Conservation (phyloP, 2,113 vertebrate genomes). For the Macquaria ambigua region DNA sequence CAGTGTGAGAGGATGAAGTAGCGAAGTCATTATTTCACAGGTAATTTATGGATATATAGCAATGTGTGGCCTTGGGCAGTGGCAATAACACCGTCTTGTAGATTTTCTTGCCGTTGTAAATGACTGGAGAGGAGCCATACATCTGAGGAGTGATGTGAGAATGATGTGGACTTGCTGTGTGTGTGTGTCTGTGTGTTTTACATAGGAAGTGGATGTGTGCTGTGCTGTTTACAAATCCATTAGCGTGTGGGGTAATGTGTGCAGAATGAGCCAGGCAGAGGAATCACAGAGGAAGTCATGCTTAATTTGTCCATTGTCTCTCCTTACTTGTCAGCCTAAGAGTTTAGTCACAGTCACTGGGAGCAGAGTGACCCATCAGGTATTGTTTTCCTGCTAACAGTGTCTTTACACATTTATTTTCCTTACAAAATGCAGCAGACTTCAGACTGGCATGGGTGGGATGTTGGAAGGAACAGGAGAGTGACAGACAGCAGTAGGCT, state of each 20-base stretch:
- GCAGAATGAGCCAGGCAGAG: slow-evolving; percentile 34
- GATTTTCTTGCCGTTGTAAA: slow-evolving; percentile 49
- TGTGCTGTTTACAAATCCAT: slow-evolving; percentile 66
- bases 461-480: slow-evolving; percentile 60
- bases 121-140: slow-evolving; percentile 3
- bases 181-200: slow-evolving; percentile 31
- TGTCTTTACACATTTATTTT: slow-evolving; percentile 61
- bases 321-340: slow-evolving; percentile 33
- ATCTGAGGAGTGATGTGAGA: slow-evolving; percentile 42
- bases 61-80: slow-evolving; percentile 29
- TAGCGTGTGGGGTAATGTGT: slow-evolving; percentile 34
- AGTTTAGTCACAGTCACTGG: slow-evolving; percentile 63
- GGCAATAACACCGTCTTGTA: slow-evolving; percentile 29
- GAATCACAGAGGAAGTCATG: slow-evolving; percentile 45
- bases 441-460: slow-evolving; percentile 61
- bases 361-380: slow-evolving; percentile 66
- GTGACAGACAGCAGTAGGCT: slow-evolving; percentile 76
- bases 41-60: slow-evolving; percentile 36
- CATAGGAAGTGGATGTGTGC: slow-evolving; percentile 34
- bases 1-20: slow-evolving; percentile 13
- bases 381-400: slow-evolving; percentile 52
- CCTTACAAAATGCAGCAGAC: slow-evolving; percentile 56
- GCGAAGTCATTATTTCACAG: slow-evolving; percentile 45
- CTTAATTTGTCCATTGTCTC: slow-evolving; percentile 63
- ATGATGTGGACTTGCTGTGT: slow-evolving; percentile 40